These are phyloP conservation scores for Malthinus seriepunctatus DNA, from an alignment of 2,888 invertebrate genomes.

Conservation along the genomic window DNA sequence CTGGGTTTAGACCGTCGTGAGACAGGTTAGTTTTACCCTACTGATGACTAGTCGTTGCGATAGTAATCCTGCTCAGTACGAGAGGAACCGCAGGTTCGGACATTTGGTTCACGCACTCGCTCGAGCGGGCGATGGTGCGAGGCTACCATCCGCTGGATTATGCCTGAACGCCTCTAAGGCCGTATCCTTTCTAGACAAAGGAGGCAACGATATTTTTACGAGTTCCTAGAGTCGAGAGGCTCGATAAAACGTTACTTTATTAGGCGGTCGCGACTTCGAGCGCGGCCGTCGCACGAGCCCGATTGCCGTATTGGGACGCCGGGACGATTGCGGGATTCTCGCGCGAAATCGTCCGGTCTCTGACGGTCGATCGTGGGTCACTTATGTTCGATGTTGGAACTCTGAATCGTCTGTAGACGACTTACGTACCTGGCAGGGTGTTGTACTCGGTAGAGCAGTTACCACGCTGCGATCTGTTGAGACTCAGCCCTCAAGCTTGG, in stretches of 20 bases:
- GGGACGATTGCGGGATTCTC: conserved; percentile 42
- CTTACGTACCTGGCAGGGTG: conserved; percentile 63
- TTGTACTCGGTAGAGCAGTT: conserved; percentile 63
- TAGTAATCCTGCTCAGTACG: conserved; percentile 55
- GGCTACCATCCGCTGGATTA: conserved; percentile 46
- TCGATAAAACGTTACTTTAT: conserved; percentile 52
- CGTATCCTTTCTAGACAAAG: conserved; percentile 64
- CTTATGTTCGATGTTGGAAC: conserved; percentile 57
- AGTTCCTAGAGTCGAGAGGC: conserved; percentile 42
- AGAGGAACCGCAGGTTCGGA: conserved; percentile 57
- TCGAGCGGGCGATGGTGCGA: conserved; percentile 53
- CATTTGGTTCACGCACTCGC: conserved; percentile 58
- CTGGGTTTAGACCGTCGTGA: conserved; percentile 35
- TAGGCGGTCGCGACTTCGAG: conserved; percentile 46
- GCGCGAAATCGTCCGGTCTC: conserved; percentile 29
- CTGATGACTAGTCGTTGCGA: conserved; percentile 51
- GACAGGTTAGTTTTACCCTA: conserved; percentile 62
- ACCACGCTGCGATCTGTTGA: conserved; percentile 63
- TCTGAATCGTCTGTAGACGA: conserved; percentile 65
- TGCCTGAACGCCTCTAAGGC: conserved; percentile 58
- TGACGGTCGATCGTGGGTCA: conserved; percentile 40
- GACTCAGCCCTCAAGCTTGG: conserved; percentile 55
- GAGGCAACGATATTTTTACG: conserved; percentile 51
- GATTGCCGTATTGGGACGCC: conserved; percentile 45
- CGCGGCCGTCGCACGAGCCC: conserved; percentile 51